Evolutionary conservation across 2,888 invertebrate genomes (phyloP), one percentile per base, ranked within the genome.

Genomic region (Alcis repandata): DNA sequence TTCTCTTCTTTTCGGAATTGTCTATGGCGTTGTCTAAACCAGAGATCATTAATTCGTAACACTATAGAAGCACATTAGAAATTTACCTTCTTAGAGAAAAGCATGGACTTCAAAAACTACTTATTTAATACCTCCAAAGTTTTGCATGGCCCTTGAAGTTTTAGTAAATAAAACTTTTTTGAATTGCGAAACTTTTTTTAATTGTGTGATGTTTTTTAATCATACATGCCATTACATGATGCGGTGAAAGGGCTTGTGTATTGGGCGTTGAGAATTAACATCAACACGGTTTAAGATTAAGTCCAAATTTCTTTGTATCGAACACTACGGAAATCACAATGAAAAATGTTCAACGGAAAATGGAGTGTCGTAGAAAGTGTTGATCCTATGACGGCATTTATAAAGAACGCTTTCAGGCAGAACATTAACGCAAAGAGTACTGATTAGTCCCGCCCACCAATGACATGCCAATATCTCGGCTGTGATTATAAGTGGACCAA

Each of bases 241-340:
- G 53, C 77, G 87, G 89, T 87, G 82, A 78, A 79, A 82, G 86
- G 84, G 82, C 83, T 84, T 84, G 77, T 79, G 76, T 80, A 77
- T 73, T 75, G 73, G 56, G 54, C 27, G 15, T 22, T 32, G 78
- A 72, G 58, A 73, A 74, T 77, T 78, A 76, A 69, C 61, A 67
- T 72, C 59, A 63, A 54, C 68, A 71, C 63, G 70, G 67, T 77
- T 20, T 13, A 9, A 32, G 48, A 8, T 20, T 13, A 13, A 7
- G 11, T 10, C 8, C 19, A 51, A 51, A 20, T 51, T 19, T 15
- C 20, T 51, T 36, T 38, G 36, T 51, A 20, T 51, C 20, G 36
- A 19, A 36, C 36, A 20, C 13, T 10, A 13, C 0, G 17, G 8
- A 51, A 32, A 17, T 15, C n/a, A 2, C 17, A 15, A 32, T 32